phyloP scores from a whole-genome alignment of 2,888 invertebrate species.

The Pyrrhosoma nymphula region DNA sequence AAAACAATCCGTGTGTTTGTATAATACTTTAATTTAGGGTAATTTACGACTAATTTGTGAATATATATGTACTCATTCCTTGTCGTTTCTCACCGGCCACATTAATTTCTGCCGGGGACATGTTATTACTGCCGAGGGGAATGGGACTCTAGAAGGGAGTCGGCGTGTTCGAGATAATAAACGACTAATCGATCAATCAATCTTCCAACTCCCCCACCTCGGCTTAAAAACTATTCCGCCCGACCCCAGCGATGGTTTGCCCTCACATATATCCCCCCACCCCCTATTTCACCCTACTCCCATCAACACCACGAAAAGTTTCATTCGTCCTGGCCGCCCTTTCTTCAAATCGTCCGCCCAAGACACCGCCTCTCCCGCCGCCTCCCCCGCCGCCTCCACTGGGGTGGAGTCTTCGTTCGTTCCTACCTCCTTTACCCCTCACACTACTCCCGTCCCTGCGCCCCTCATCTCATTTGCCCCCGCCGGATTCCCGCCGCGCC shows the following conservation, averaged over 20 bases:
- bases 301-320: background rate
- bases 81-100: background rate
- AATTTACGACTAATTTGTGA: background rate
- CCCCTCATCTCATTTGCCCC: background rate
- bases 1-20: too few species aligned
- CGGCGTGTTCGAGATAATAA: background rate
- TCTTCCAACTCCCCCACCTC: background rate
- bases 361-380: background rate
- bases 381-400: too few species aligned
- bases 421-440: background rate
- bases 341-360: background rate
- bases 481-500: background rate
- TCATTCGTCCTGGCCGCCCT: background rate
- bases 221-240: background rate
- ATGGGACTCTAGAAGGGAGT: background rate
- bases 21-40: background rate
- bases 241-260: background rate
- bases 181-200: constrained; percentile 1
- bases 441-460: background rate
- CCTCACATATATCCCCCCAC: background rate
- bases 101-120: constrained; percentile 10
- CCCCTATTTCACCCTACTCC: background rate
- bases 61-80: background rate
- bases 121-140: background rate
- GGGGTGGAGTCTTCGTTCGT: background rate